These are phyloP conservation scores for Cheilosia vulpina DNA, from an alignment of 2,888 invertebrate genomes.

Conservation along the genomic window DNA sequence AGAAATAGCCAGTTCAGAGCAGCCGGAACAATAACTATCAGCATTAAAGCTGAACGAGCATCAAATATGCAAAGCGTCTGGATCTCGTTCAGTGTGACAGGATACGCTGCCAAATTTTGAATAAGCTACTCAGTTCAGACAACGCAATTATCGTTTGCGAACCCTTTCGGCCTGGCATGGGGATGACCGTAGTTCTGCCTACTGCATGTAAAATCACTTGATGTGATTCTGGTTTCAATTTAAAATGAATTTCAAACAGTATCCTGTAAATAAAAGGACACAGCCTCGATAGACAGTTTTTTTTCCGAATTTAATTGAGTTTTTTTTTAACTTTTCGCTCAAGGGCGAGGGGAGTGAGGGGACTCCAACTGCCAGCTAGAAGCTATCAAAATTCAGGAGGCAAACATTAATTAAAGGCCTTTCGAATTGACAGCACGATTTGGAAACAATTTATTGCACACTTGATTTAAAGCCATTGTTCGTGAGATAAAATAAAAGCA, in stretches of 20 bases:
- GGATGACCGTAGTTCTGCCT: background rate
- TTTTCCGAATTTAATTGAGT: constrained; percentile 33
- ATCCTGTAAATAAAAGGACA: background rate
- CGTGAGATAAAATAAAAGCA: constrained; percentile 1
- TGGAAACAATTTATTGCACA: constrained; percentile 49
- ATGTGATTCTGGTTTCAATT: constrained; percentile 25
- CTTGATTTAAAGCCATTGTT: constrained; percentile 40
- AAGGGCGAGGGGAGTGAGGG: too few relatives aligned
- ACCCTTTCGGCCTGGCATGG: background rate
- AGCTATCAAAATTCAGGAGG: constrained; percentile 51
- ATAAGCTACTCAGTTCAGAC: background rate
- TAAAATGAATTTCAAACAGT: background rate
- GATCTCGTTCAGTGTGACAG: constrained; percentile 33
- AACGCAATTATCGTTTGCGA: constrained; percentile 36
- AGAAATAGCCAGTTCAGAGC: constrained; percentile 1
- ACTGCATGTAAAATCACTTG: constrained; percentile 17
- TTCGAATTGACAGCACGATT: constrained; percentile 35
- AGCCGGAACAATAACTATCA: constrained; percentile 44
- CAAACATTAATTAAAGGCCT: constrained; percentile 47
- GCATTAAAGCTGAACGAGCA: constrained; percentile 26
- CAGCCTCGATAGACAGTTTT: constrained; percentile 17
- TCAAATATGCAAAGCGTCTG: constrained; percentile 54
- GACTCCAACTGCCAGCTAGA: background rate
- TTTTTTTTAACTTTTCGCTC: background rate
- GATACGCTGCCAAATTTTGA: constrained; percentile 29